A percentile compares a stretch with the other conserved stretches of the same genome.
Evolutionary conservation across 2,797 vertebrate species (phyloP).

Genomic region (Halcyon smyrnensis): DNA sequence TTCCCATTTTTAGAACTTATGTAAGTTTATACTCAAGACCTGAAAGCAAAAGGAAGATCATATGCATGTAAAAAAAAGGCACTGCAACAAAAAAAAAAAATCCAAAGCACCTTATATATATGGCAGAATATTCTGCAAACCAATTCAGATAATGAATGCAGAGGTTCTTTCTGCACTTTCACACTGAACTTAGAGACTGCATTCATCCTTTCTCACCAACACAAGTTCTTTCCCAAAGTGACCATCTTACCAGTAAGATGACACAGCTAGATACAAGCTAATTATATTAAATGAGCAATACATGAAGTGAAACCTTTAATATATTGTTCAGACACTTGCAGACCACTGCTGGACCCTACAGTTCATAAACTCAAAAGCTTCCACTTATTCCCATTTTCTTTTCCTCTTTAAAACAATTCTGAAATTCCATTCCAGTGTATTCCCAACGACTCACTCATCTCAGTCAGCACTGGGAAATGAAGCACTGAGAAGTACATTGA

Average conservation of each 20-base stretch:
- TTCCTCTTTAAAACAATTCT: not conserved
- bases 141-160: not conserved
- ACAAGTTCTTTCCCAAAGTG: not conserved
- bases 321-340: not conserved
- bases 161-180: not conserved
- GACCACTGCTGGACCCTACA: not conserved
- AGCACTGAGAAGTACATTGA: constrained; percentile 2
- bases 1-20: constrained; percentile 85
- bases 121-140: not conserved
- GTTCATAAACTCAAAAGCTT: not conserved
- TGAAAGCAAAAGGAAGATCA: constrained; percentile 54
- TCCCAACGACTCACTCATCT: not conserved
- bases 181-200: not conserved
- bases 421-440: constrained; percentile 4
- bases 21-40: constrained; percentile 45
- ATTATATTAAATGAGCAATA: not conserved
- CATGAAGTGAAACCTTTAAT: not conserved
- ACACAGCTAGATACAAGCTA: not conserved
- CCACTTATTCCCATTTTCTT: not conserved
- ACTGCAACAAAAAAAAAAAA: not conserved
- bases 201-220: not conserved
- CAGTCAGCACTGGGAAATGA: constrained; percentile 60
- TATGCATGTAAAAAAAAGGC: not conserved
- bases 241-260: not conserved
- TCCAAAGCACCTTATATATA: not conserved